Conservation (phyloP, 2,113 vertebrate species). For the Triplophysa dalaica region DNA sequence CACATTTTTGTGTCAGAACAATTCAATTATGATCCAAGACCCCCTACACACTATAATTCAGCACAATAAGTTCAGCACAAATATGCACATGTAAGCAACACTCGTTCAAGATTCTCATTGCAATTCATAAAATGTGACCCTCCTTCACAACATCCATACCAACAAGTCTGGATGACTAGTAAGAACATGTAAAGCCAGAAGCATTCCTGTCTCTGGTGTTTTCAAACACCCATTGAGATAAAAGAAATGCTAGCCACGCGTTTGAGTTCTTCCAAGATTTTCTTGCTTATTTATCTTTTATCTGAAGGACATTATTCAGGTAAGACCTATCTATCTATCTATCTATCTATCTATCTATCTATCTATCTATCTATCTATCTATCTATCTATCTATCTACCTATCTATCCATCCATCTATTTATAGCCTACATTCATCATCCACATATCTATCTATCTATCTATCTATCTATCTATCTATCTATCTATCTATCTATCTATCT, state of each 20-base stretch:
- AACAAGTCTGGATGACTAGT: slow-evolving; percentile 71
- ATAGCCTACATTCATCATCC: too few species aligned
- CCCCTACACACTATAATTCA: background rate
- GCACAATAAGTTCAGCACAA: background rate
- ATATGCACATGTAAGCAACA: background rate
- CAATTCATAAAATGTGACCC: background rate
- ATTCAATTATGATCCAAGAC: background rate
- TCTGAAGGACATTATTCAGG: slow-evolving; percentile 60
- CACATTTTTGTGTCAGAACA: background rate
- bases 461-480: too few species aligned
- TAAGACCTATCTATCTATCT: slow-evolving; percentile 45
- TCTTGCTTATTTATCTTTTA: slow-evolving; percentile 57
- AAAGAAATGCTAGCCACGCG: slow-evolving; percentile 53
- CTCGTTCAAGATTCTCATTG: background rate
- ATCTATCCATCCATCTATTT: too few species aligned
- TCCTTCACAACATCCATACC: slow-evolving; percentile 18
- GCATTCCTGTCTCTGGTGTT: slow-evolving; percentile 64
- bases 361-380: too few species aligned
- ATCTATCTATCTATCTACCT: too few species aligned
- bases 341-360: too few species aligned
- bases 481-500: too few species aligned
- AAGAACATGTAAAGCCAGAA: slow-evolving; percentile 48
- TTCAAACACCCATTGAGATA: slow-evolving; percentile 49
- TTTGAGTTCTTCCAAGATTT: slow-evolving; percentile 49
- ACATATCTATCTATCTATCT: too few species aligned